These are phyloP conservation scores for Eupithecia insigniata DNA, from an alignment of 2,888 invertebrate genomes.

Conservation along the genomic window DNA sequence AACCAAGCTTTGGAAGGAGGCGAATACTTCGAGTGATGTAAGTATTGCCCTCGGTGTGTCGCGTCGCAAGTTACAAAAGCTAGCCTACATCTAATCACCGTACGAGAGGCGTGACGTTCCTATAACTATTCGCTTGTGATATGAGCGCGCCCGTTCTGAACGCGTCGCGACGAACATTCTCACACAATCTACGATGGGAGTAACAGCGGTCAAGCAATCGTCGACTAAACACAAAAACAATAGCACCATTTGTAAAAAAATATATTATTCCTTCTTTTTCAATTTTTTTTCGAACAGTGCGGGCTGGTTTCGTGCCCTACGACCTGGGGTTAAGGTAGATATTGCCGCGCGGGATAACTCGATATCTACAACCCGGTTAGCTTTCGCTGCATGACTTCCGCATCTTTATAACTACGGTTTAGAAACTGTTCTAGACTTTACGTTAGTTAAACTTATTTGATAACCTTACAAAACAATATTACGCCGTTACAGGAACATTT, in stretches of 20 bases:
- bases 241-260: conserved; percentile 84
- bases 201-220: conserved; percentile 74
- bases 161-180: conserved; percentile 50
- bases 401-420: conserved; percentile 49
- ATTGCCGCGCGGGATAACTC: conserved; percentile 29
- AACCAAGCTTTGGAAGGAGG: conserved; percentile 7
- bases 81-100: conserved; percentile 67
- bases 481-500: conserved; percentile 82
- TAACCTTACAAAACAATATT: conserved; percentile 74
- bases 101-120: conserved; percentile 50
- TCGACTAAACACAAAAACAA: conserved; percentile 80
- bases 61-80: conserved; percentile 72
- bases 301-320: conserved; percentile 33
- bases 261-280: conserved; percentile 62
- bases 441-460: conserved; percentile 70
- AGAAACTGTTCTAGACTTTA: conserved; percentile 62
- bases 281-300: conserved; percentile 55
- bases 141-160: conserved; percentile 57
- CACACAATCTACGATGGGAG: conserved; percentile 65
- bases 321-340: conserved; percentile 13
- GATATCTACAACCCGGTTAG: conserved; percentile 37
- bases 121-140: conserved; percentile 58
- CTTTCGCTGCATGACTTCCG: conserved; percentile 54
- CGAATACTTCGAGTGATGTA: not conserved
- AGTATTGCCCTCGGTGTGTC: conserved; percentile 30